A percentile compares a stretch with the other conserved stretches of the same genome.
phyloP scores from a whole-genome alignment of 2,797 vertebrate species.

The Cryptoblepharus egeriae region DNA sequence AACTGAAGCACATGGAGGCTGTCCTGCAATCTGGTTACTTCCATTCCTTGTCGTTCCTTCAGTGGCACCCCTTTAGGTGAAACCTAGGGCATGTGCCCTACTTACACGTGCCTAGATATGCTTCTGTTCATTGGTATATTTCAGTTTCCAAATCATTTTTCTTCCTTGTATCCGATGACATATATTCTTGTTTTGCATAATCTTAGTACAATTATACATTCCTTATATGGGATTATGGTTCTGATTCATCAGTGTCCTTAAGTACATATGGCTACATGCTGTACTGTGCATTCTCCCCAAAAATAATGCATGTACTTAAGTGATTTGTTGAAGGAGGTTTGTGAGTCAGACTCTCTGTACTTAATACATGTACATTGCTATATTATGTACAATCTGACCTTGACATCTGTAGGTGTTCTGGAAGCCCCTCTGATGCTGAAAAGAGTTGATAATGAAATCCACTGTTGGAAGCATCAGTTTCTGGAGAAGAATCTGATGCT shows the following conservation, averaged over 20 bases:
- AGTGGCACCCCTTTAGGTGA: no score
- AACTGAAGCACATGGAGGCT: no score
- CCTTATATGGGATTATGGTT: constrained; percentile 41
- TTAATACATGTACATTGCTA: neutral
- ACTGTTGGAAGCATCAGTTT: no score
- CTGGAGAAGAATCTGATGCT: no score
- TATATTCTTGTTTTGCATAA: constrained; percentile 49
- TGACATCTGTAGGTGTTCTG: no score
- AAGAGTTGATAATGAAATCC: no score
- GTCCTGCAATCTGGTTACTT: no score
- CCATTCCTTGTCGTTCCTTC: no score
- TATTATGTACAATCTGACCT: neutral
- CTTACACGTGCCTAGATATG: no score
- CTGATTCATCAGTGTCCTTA: constrained; percentile 22
- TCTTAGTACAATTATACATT: neutral
- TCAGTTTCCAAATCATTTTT: constrained; percentile 45
- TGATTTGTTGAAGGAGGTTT: constrained; percentile 4
- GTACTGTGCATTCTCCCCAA: neutral
- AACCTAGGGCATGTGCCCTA: no score
- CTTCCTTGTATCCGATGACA: constrained; percentile 29
- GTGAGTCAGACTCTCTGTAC: constrained; percentile 1
- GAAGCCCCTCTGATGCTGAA: no score
- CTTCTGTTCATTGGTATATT: constrained; percentile 3
- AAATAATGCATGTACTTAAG: neutral
- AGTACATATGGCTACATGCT: constrained; percentile 26